A percentile compares a stretch with the other conserved stretches of the same genome.
phyloP scores from a whole-genome alignment of 2,113 vertebrate species.

The Sterna hirundo region DNA sequence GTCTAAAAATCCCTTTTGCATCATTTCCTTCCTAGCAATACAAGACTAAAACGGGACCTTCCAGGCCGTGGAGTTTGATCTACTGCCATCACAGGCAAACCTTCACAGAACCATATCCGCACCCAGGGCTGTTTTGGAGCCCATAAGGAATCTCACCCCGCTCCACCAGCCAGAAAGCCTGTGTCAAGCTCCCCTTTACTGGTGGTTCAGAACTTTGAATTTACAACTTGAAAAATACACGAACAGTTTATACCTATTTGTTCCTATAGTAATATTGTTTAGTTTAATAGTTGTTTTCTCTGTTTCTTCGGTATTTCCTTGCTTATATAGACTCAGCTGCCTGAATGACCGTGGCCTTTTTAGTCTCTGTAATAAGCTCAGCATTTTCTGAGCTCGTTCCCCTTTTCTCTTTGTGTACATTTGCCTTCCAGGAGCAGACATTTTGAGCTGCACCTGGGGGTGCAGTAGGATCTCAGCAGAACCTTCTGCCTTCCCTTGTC shows the following conservation, averaged over 20 bases:
- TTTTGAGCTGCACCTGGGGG: background rate
- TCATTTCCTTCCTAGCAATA: background rate
- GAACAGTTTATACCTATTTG: background rate
- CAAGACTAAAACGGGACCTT: background rate
- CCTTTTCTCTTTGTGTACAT: background rate
- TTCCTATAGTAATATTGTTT: background rate
- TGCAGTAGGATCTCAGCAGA: background rate
- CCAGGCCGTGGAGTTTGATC: background rate
- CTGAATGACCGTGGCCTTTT: background rate
- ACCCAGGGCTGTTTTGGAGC: fast-evolving
- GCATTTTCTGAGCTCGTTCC: background rate
- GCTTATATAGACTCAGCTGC: background rate
- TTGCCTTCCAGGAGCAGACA: background rate
- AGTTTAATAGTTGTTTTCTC: background rate
- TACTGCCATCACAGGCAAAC: background rate
- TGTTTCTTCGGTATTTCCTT: background rate
- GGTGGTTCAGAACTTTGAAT: background rate
- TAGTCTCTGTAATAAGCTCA: background rate
- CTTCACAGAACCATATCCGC: background rate
- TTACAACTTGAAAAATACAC: background rate
- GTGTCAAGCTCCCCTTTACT: background rate
- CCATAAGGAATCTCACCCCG: fast-evolving
- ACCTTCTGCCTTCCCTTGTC: background rate
- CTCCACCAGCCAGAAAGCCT: background rate
- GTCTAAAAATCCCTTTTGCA: background rate